These are phyloP conservation scores for Tiaroga cobitis DNA, from an alignment of 2,797 vertebrate genomes.

Conservation along the genomic window DNA sequence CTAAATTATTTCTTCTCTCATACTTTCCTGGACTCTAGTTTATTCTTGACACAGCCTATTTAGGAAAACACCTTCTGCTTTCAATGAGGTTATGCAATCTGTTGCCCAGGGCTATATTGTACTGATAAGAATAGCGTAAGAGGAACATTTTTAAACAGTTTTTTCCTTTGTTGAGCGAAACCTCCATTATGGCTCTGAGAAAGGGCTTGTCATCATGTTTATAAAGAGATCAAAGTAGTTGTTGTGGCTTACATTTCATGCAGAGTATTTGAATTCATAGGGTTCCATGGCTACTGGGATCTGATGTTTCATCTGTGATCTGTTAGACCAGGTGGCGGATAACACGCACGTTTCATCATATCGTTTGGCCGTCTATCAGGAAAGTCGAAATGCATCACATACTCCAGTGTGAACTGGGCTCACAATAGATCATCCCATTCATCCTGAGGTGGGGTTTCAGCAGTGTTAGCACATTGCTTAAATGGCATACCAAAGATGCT, in stretches of 20 bases:
- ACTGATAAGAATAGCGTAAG: background rate
- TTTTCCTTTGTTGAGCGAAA: constrained; percentile 16
- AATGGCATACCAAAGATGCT: background rate
- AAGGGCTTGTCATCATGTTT: constrained; percentile 46
- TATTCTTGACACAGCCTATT: background rate
- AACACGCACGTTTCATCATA: constrained; percentile 5
- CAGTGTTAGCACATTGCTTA: constrained; percentile 12
- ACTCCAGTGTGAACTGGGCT: background rate
- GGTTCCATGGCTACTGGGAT: constrained; percentile 28
- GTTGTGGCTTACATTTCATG: constrained; percentile 45
- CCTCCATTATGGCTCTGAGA: background rate
- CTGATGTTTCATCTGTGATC: constrained; percentile 46
- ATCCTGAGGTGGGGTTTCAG: constrained; percentile 10
- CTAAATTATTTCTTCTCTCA: background rate
- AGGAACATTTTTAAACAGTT: constrained; percentile 10
- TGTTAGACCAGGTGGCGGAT: constrained; percentile 30
- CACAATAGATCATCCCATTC: background rate
- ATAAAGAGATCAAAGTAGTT: constrained; percentile 59
- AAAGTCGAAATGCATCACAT: background rate
- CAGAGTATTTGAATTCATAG: constrained; percentile 23
- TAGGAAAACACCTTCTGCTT: constrained; percentile 3
- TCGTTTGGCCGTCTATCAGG: background rate
- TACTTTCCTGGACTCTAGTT: background rate
- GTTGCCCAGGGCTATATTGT: background rate
- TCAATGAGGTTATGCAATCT: background rate